These are phyloP conservation scores for Thymelicus acteon DNA, from an alignment of 2,888 invertebrate species.

Conservation along the genomic window DNA sequence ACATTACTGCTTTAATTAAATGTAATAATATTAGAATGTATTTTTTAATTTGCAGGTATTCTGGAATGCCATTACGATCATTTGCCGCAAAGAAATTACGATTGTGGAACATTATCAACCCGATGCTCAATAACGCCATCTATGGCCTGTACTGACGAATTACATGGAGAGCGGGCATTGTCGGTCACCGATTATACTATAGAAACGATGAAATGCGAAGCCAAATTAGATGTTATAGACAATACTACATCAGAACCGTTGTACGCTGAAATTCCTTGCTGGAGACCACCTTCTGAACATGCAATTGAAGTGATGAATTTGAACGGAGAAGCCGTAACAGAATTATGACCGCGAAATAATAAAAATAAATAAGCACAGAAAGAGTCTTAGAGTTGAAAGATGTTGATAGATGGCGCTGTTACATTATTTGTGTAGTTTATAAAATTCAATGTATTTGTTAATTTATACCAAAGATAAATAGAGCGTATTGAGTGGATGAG, in stretches of 20 bases:
- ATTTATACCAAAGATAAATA: constrained; percentile 41
- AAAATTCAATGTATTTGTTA: not conserved
- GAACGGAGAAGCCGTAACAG: constrained; percentile 80
- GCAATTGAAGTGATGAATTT: constrained; percentile 73
- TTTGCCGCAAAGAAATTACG: constrained; percentile 74
- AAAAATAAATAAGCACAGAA: not conserved
- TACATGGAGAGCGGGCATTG: constrained; percentile 57
- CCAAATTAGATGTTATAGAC: constrained; percentile 71
- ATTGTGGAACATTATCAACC: constrained; percentile 58
- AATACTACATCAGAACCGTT: constrained; percentile 83
- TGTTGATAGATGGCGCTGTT: constrained; percentile 61
- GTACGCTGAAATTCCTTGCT: constrained; percentile 88
- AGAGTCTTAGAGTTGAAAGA: not conserved
- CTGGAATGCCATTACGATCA: constrained; percentile 87
- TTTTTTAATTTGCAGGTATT: constrained; percentile 64
- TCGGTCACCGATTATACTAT: constrained; percentile 72
- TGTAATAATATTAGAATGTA: constrained; percentile 14
- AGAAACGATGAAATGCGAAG: constrained; percentile 77
- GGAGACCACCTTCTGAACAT: constrained; percentile 78
- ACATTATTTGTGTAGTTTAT: constrained; percentile 27
- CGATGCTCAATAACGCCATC: constrained; percentile 69
- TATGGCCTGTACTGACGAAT: constrained; percentile 59
- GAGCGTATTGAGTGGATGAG: constrained; percentile 14
- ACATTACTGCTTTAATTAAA: constrained; percentile 3
- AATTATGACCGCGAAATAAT: constrained; percentile 66